These are phyloP conservation scores for Callimorpha dominula DNA, from an alignment of 2,888 invertebrate genomes.

Conservation along the genomic window DNA sequence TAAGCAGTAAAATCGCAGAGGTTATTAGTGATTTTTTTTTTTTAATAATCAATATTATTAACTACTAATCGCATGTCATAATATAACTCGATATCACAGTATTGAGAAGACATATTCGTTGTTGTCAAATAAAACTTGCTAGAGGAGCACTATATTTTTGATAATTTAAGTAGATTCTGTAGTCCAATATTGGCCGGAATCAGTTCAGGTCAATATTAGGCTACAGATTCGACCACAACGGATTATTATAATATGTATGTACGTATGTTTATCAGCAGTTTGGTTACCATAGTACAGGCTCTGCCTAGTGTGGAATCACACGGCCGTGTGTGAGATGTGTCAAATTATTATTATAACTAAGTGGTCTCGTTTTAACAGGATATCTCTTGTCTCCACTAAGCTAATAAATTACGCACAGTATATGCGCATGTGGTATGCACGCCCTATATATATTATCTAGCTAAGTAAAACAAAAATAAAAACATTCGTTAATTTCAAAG, in stretches of 20 bases:
- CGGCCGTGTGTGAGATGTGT: no score
- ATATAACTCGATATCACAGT: not conserved
- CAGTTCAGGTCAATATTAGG: not conserved
- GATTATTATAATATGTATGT: no score
- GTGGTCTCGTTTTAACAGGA: not conserved
- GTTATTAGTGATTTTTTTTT: not conserved
- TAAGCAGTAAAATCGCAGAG: not conserved
- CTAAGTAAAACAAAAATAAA: not conserved
- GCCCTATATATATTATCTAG: not conserved
- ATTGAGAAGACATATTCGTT: not conserved
- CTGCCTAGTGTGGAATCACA: no score
- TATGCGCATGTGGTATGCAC: conserved; percentile 4
- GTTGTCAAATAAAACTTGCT: not conserved
- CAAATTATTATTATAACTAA: not conserved
- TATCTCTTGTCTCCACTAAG: not conserved
- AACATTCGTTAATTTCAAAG: not conserved
- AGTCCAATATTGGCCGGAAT: not conserved
- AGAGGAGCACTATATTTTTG: not conserved
- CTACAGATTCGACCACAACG: not conserved
- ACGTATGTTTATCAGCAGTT: no score
- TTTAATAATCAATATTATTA: not conserved
- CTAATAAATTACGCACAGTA: not conserved
- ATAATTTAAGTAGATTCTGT: not conserved
- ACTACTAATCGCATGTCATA: not conserved
- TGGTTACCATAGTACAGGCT: no score